Evolutionary conservation across 2,113 vertebrate species (phyloP), one percentile per base, ranked within the genome.

Genomic region (Megalops atlanticus): DNA sequence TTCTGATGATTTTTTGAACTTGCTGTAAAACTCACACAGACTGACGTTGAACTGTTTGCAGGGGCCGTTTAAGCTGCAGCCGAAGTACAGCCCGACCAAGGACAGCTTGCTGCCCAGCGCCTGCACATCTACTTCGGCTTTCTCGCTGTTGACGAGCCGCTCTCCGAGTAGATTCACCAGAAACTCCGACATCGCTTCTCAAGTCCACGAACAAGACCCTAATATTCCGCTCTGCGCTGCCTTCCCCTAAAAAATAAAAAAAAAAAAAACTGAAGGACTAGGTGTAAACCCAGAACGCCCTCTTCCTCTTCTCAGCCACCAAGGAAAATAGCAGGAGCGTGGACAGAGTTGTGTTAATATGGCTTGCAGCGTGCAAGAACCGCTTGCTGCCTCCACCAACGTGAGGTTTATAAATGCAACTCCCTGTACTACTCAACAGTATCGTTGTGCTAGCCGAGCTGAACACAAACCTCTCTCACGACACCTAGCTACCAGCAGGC

Each of bases 11-110:
- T 92, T 93, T 69, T 93, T 95, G 89, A 98, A 97, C 90, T 96
- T 93, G 92, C 93, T 88, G 93, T 99, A 99, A 89, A 98, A 98
- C 87, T 97, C 96, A 87, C 93, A 91, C 86, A 98, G 94, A 93
- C 95, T 97, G 88, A 94, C 92, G 93, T 95, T 95, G 88, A 98
- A 96, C 94, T 97, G 96, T 86, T 94, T 94, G 89, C 97, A 96
- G 77, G 97, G 95, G 39, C 94, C 96, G 93, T 97, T 97, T 88
- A 95, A 89, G 92, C 96, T 96, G 89, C 96, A 96, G 40, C 96
- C 95, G 92, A 98, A 98, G 92, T 97, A 97, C 58, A 97, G 95
- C 89, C 94, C 94, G 89, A 98, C 85, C 84, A 97, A 91, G 24
- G 94, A 92, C 80, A 97, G 92, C 88, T 88, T 91, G 89, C 92